These are phyloP conservation scores for Tortrix viridana DNA, from an alignment of 2,888 invertebrate genomes.

Conservation along the genomic window DNA sequence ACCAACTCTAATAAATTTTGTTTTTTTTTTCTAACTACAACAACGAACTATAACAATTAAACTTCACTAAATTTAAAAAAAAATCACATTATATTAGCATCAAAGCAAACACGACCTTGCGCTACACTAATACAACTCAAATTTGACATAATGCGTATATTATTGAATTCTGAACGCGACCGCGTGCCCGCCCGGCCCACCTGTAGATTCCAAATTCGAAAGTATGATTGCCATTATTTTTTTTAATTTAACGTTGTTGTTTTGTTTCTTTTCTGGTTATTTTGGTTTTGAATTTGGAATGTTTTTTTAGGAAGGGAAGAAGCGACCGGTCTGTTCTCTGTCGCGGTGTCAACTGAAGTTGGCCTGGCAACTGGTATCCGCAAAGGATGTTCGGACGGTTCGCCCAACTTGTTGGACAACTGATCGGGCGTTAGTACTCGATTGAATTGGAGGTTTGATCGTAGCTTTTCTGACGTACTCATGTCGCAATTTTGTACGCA, in stretches of 20 bases:
- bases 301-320: conserved; percentile 22
- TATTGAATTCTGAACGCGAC: conserved; percentile 7
- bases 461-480: conserved; percentile 11
- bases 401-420: conserved; percentile 35
- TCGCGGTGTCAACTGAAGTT: conserved; percentile 49
- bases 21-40: conserved; percentile 33
- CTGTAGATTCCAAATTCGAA: conserved; percentile 49
- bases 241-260: conserved; percentile 18
- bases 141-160: conserved; percentile 22
- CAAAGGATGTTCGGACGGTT: conserved; percentile 47
- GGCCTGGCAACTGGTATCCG: conserved; percentile 47
- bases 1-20: conserved; percentile 21
- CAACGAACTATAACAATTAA: conserved; percentile 24
- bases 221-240: conserved; percentile 10
- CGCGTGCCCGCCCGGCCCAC: conserved; percentile 46
- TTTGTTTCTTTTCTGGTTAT: conserved; percentile 14
- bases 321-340: conserved; percentile 48
- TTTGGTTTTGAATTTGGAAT: conserved; percentile 7
- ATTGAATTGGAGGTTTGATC: conserved; percentile 17
- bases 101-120: conserved; percentile 5
- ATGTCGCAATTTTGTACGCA: conserved; percentile 10
- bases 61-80: conserved; percentile 25
- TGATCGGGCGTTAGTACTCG: neutral
- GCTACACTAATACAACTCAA: conserved; percentile 12
- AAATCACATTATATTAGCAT: conserved; percentile 9